Conservation (phyloP, 2,888 invertebrate genomes). For the Rhaphigaster nebulosa region DNA sequence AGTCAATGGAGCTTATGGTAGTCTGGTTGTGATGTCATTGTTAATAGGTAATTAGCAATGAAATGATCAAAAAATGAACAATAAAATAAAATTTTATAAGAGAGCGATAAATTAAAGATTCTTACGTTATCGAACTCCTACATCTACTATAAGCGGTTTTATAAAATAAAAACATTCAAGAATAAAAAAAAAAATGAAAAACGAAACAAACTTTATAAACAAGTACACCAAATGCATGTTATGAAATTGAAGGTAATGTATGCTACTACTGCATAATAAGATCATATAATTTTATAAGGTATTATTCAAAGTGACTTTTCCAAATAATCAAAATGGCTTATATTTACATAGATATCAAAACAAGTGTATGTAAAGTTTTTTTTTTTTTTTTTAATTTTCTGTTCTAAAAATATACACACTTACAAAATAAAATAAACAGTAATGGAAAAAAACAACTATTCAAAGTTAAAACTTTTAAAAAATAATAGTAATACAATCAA, state of each 20-base stretch:
- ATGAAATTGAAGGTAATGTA: background rate
- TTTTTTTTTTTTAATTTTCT: background rate
- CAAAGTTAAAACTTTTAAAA: background rate
- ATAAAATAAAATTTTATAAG: background rate
- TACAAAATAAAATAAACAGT: background rate
- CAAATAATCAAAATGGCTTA: background rate
- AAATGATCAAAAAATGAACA: background rate
- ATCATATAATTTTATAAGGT: background rate
- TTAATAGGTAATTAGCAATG: background rate
- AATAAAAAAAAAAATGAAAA: background rate
- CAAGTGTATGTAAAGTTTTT: background rate
- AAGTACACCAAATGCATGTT: background rate
- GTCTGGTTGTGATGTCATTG: background rate
- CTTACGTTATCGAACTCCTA: background rate
- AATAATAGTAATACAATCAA: background rate
- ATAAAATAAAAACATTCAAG: background rate
- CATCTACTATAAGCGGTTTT: background rate
- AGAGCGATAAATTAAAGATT: background rate
- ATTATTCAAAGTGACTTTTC: background rate
- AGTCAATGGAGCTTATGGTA: background rate
- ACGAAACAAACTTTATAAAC: background rate
- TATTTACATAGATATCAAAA: background rate
- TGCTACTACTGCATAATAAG: background rate
- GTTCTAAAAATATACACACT: background rate
- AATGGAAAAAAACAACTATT: background rate